phyloP scores from a whole-genome alignment of 2,888 invertebrate genomes.

The Agrilus biguttatus region DNA sequence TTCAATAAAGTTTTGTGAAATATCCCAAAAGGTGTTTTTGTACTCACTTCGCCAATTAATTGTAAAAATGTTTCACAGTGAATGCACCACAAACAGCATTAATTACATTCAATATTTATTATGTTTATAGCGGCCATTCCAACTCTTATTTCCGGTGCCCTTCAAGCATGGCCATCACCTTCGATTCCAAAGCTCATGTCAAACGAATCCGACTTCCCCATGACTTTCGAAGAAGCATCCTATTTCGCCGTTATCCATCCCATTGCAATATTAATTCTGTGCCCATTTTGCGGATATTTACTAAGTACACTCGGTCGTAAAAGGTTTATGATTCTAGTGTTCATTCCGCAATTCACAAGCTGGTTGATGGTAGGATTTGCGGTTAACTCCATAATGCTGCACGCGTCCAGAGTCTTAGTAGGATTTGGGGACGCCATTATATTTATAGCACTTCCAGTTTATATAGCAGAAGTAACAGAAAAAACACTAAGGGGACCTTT shows the following conservation, averaged over 20 bases:
- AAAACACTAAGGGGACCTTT: constrained; percentile 19
- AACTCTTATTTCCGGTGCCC: constrained; percentile 14
- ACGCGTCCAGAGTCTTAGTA: constrained; percentile 12
- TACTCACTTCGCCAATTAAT: too few species aligned
- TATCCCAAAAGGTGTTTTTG: too few species aligned
- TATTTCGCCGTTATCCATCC: constrained; percentile 12
- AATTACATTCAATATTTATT: too few species aligned
- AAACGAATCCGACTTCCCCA: constrained; percentile 15
- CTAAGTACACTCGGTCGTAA: constrained; percentile 14
- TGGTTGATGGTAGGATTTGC: too few species aligned
- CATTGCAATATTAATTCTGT: constrained; percentile 6
- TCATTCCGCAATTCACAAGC: too few species aligned
- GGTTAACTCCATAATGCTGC: too few species aligned
- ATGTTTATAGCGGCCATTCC: constrained; percentile 9
- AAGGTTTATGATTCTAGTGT: constrained; percentile 2
- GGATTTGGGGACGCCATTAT: constrained; percentile 18
- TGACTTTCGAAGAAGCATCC: constrained; percentile 7
- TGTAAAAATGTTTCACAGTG: too few species aligned
- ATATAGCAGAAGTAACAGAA: constrained; percentile 18
- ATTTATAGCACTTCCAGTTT: constrained; percentile 10
- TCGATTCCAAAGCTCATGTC: constrained; percentile 20
- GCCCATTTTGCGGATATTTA: constrained; percentile 6
- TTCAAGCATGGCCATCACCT: constrained; percentile 23
- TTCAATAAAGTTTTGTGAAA: too few species aligned
- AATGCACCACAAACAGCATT: too few species aligned